Evolutionary conservation across 2,888 invertebrate species (phyloP), one percentile per base, ranked within the genome.

Genomic region (Hedychridium roseum): DNA sequence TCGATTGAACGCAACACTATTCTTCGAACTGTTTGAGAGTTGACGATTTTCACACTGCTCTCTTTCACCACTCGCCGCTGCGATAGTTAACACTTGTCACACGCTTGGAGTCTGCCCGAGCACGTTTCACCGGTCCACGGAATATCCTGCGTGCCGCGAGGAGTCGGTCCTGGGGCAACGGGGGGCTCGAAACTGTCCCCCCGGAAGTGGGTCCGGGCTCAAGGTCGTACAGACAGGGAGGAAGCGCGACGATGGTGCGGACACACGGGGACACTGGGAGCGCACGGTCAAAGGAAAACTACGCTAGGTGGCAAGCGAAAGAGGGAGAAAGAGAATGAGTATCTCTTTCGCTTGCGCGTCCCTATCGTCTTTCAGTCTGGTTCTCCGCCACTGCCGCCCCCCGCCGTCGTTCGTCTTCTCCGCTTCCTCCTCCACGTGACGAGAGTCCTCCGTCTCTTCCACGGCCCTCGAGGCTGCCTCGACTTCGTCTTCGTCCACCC

Each of bases 281-380:
- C 32, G 9, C 6, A 26, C 17, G 37, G 36, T 18, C 42, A n/a
- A n/a, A n/a, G 40, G 53, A 45, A 39, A 46, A 46, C 39, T 26
- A 40, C 17, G 15, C 35, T 27, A 15, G 38, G 23, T 23, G 21
- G 20, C 2, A 17, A n/a, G n/a, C n/a, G n/a, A n/a, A n/a, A n/a
- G n/a, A n/a, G n/a, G n/a, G 28, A 26, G 46, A 43, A 41, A 40
- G 52, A 50, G 37, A 47, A 53, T 50, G 37, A 55, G 50, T 37
- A 50, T 57, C 52, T 61, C 52, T n/a, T n/a, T 49, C 52, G 61
- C 61, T n/a, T n/a, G n/a, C 57, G 55, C 60, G 55, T 61, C 61
- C 61, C 61, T 57, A 57, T 61, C 61, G 50, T 54, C 61, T 55
- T 61, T 61, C 57, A 60, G 45, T 47, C 59, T 41, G 47, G 54